Evolutionary conservation across 1,140 invertebrate species (phyloP), one percentile per base, ranked within the genome.

Genomic region (Leptinotarsa undecemlineata): DNA sequence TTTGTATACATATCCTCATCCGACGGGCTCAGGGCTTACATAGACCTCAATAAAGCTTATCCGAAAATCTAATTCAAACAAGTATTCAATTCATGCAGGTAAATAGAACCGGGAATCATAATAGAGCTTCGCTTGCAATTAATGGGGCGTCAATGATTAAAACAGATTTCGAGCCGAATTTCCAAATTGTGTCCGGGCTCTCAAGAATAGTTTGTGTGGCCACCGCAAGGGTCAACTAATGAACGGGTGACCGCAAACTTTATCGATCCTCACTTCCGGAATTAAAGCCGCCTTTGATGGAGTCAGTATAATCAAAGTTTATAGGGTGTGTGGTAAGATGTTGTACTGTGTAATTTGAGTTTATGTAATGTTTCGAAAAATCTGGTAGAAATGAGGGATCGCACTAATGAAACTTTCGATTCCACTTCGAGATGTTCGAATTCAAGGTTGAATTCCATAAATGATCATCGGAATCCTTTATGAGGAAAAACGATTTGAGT

Each of bases 201-300:
- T 19, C 51, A 57, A 15, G 51, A 19, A 57, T 57, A 19, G 51
- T 57, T 57, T 15, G 51, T 4, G 33, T 42, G 4, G 15, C 51
- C n/a, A 68, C 66, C 66, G 66, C 66, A n/a, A 19, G 33, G 66
- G 66, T 48, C 66, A 68, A 19, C 66, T 68, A 68, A 68, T 47
- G 66, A 68, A 68, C 66, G 33, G 11, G 42, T 68, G 42, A 68
- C 66, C 66, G 33, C 66, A 42, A 47, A 42, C 66, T 68, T 47
- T 47, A 68, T 68, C 66, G 66, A 68, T 68, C 66, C 19, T 19
- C 0, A 47, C 23, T 68, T 68, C 17, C 23, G 26, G n/a, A n/a
- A 68, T 47, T 47, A 47, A n/a, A 33, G 66, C 23, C 42, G 21
- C 19, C 66, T 48, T 48, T 68, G 66, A 68, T 68, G 66, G 33